Evolutionary conservation across 2,113 vertebrate species (phyloP), one percentile per base, ranked within the genome.

Genomic region (Rousettus leschenaultii): DNA sequence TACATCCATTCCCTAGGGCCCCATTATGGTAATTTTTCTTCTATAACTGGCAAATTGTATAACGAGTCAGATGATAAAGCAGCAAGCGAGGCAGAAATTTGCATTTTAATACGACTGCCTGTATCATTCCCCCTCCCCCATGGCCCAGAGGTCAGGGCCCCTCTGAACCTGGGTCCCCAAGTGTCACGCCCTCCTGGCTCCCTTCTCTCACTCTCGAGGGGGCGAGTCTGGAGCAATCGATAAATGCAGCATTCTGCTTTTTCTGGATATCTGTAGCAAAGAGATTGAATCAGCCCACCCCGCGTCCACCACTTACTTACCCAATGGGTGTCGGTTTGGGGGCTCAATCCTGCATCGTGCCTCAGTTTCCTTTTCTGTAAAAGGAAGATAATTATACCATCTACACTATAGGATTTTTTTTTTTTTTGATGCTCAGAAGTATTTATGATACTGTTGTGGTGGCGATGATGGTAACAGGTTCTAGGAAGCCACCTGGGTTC

Each of bases 31-130:
- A 99, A 99, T 99, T 99, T 99, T 98, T 98, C 98, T 98, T 98
- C 98, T 98, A 98, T 98, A 99, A 98, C 98, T 98, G 98, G 98
- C 99, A 98, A 98, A 98, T 98, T 98, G 99, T 98, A 98, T 99
- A 99, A 99, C 97, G 97, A 98, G 98, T 98, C 83, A 73, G 98
- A 99, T 98, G 99, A 99, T 98, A 99, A 99, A 99, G 98, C 99
- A 98, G 99, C 98, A 98, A 99, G 98, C 97, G 97, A 91, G 98
- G 98, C 98, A 98, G 98, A 98, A 99, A 99, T 99, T 99, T 99
- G 99, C 99, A 99, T 99, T 99, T 99, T 99, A 99, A 99, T 99
- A 98, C 98, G 99, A 98, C 97, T 98, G 98, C 99, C 98, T 97
- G 97, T 98, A 98, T 98, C 98, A 93, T 93, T 98, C 98, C 78